Conservation (phyloP, 2,797 vertebrate genomes). For the Hydrophis major region DNA sequence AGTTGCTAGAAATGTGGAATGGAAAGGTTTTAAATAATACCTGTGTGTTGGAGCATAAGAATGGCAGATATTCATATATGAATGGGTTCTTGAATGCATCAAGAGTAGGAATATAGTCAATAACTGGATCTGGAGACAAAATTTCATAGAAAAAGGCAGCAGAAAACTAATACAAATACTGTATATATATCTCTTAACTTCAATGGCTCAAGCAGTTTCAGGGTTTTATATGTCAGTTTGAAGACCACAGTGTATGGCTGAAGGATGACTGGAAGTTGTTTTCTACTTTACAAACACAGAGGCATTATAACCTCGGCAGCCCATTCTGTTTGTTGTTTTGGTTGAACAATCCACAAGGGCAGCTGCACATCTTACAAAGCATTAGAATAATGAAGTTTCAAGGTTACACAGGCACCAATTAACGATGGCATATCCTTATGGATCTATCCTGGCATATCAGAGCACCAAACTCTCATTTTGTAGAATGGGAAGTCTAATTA, state of each 20-base stretch:
- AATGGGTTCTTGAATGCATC: not conserved
- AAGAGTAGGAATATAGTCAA: not conserved
- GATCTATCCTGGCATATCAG: conserved; percentile 24
- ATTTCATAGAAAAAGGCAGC: not conserved
- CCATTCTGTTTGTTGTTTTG: not conserved
- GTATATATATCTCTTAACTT: no score
- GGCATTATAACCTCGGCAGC: not conserved
- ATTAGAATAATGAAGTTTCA: conserved; percentile 15
- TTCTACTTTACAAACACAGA: not conserved
- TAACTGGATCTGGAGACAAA: not conserved
- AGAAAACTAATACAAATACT: not conserved
- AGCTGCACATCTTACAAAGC: conserved; percentile 1
- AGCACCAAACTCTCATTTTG: not conserved
- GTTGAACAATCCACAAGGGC: not conserved
- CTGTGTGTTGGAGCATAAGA: not conserved
- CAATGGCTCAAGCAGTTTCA: not conserved
- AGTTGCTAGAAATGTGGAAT: not conserved
- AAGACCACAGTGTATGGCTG: not conserved
- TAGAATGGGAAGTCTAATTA: not conserved
- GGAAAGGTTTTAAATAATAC: not conserved
- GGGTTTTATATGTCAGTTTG: not conserved
- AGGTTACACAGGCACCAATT: conserved; percentile 15
- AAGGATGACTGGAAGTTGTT: not conserved
- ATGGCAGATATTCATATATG: not conserved
- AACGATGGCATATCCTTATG: conserved; percentile 32